Evolutionary conservation across 2,888 invertebrate species (phyloP).

Genomic region (Eustalomyia histrio): DNA sequence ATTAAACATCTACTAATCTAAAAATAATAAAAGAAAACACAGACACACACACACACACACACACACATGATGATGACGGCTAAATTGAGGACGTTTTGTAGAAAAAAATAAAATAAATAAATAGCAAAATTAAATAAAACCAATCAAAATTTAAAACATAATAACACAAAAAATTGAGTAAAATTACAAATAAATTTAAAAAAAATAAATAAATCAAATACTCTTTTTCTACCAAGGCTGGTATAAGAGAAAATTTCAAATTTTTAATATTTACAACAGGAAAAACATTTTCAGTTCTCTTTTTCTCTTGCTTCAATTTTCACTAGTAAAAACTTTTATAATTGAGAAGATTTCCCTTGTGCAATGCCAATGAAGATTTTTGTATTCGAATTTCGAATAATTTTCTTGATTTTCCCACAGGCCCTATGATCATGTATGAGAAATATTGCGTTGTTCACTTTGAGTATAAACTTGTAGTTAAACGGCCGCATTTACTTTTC

Average conservation of each 20-base stretch:
- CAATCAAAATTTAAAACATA: constrained; percentile 18
- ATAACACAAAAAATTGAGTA: constrained; percentile 22
- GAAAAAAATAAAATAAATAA: constrained; percentile 39
- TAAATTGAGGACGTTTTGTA: constrained; percentile 65
- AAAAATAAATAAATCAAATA: too few species aligned
- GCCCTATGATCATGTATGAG: constrained; percentile 40
- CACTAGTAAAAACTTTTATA: neutral
- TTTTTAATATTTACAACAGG: neutral
- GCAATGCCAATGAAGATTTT: constrained; percentile 1
- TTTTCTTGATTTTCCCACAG: constrained; percentile 26
- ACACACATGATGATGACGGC: constrained; percentile 53
- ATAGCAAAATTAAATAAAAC: constrained; percentile 54
- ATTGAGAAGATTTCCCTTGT: neutral
- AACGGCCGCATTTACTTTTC: constrained; percentile 73
- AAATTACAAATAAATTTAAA: neutral
- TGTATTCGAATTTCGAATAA: constrained; percentile 59
- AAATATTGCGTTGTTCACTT: constrained; percentile 70
- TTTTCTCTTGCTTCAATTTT: neutral
- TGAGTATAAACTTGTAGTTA: constrained; percentile 75
- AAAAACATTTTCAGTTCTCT: neutral
- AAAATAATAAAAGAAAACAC: constrained; percentile 41
- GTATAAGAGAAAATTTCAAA: neutral
- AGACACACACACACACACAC: too few species aligned
- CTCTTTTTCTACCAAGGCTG: neutral
- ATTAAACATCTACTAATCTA: constrained; percentile 40